Conservation (phyloP, 1,140 invertebrate genomes). For the Trissolcus basalis region DNA sequence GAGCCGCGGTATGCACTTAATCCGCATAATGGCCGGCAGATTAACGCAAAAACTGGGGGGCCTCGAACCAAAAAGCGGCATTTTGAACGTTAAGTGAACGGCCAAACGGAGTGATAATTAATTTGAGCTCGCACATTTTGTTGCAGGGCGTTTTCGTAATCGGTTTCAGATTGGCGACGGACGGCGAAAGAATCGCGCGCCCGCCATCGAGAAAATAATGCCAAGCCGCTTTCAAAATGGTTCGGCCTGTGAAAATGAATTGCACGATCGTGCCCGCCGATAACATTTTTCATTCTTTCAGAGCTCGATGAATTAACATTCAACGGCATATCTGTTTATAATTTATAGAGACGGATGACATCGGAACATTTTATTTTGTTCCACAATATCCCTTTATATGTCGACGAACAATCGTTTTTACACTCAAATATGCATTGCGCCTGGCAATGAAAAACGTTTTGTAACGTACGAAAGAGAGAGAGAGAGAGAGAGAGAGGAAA, state of each 20-base stretch:
- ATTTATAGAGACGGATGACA: constrained; percentile 6
- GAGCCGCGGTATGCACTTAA: constrained; percentile 35
- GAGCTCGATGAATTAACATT: constrained; percentile 8
- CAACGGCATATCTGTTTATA: constrained; percentile 7
- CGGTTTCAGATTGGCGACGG: constrained; percentile 6
- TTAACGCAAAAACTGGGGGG: constrained; percentile 43
- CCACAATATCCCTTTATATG: too few species aligned
- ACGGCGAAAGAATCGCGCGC: constrained; percentile 1
- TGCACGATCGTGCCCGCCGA: constrained; percentile 5
- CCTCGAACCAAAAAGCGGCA: constrained; percentile 35
- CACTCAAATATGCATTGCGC: too few species aligned
- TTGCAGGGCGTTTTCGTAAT: constrained; percentile 12
- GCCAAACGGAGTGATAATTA: constrained; percentile 39
- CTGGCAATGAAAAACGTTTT: too few species aligned
- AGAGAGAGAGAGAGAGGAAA: too few species aligned
- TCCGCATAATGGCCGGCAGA: constrained; percentile 26
- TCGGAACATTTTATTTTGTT: too few species aligned
- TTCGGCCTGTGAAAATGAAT: constrained; percentile 3
- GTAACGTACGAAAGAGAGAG: too few species aligned
- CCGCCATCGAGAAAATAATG: constrained; percentile 9
- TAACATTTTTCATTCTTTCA: constrained; percentile 12
- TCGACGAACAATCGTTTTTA: too few species aligned
- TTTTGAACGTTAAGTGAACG: constrained; percentile 29
- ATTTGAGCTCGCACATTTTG: constrained; percentile 12
- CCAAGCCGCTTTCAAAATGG: constrained; percentile 11